A percentile compares a stretch with the other conserved stretches of the same genome.
phyloP scores from a whole-genome alignment of 2,797 vertebrate species.

The Pristis pectinata region DNA sequence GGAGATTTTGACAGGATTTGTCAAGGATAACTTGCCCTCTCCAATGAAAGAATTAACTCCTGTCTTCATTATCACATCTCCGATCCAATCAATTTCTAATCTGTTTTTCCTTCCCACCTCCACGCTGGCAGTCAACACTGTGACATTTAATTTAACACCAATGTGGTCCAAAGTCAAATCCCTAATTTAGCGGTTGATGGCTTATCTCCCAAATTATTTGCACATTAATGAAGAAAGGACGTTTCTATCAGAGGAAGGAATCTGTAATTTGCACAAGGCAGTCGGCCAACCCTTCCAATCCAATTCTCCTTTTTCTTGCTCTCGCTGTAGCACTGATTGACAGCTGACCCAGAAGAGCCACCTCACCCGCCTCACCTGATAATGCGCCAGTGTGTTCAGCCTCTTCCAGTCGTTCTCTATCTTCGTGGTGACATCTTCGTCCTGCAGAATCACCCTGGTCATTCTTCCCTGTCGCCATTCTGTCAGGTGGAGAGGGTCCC shows the following conservation, averaged over 20 bases:
- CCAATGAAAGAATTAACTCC: slow-evolving; percentile 59
- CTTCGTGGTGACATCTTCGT: slow-evolving; percentile 93
- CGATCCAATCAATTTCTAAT: slow-evolving; percentile 65
- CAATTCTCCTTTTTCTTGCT: not conserved
- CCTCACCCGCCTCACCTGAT: slow-evolving; percentile 56
- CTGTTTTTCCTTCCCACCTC: slow-evolving; percentile 50
- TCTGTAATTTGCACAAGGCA: not conserved
- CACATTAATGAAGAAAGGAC: slow-evolving; percentile 52
- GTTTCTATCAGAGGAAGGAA: slow-evolving; percentile 41
- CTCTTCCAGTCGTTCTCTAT: slow-evolving; percentile 98
- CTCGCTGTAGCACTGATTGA: slow-evolving; percentile 4
- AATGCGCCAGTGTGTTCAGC: slow-evolving; percentile 83
- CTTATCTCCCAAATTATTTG: slow-evolving; percentile 58
- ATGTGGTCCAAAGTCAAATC: slow-evolving; percentile 41
- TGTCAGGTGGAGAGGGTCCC: slow-evolving; percentile 48
- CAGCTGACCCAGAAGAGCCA: slow-evolving; percentile 28
- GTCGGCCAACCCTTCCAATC: too few species aligned
- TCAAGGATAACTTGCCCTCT: slow-evolving; percentile 51
- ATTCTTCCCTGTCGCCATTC: slow-evolving; percentile 91
- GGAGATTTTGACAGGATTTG: slow-evolving; percentile 42
- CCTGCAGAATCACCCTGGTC: slow-evolving; percentile 84
- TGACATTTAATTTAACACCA: slow-evolving; percentile 68
- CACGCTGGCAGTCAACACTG: slow-evolving; percentile 47
- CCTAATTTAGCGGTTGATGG: slow-evolving; percentile 47
- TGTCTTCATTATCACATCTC: slow-evolving; percentile 70